Conservation (phyloP, 2,113 vertebrate genomes). For the Crypturellus undulatus region DNA sequence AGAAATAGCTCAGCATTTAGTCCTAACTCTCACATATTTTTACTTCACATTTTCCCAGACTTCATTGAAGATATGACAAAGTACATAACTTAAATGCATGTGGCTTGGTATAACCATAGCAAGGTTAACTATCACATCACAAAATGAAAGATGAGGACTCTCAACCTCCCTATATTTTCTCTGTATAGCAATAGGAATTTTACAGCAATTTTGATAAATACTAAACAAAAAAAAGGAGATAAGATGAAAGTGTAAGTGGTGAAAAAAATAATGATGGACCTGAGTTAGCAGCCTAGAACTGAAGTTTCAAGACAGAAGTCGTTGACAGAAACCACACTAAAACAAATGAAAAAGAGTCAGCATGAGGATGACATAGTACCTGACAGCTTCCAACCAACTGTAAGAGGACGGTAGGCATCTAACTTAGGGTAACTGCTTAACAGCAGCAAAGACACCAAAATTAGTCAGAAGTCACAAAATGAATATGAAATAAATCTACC, state of each 20-base stretch:
- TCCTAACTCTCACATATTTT: accelerated
- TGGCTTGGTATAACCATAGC: not conserved
- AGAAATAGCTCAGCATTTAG: not conserved
- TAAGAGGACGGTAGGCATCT: accelerated
- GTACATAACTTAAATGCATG: not conserved
- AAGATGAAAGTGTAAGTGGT: not conserved
- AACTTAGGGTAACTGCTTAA: not conserved
- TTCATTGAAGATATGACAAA: not conserved
- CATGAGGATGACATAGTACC: not conserved
- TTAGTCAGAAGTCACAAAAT: not conserved
- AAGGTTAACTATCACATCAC: not conserved
- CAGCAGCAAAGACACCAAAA: not conserved
- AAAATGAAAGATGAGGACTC: not conserved
- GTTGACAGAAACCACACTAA: not conserved
- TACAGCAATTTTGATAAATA: not conserved
- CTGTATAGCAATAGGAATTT: not conserved
- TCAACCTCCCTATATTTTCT: not conserved
- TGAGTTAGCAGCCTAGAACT: not conserved
- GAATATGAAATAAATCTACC: not conserved
- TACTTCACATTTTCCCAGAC: not conserved
- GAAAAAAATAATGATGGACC: not conserved
- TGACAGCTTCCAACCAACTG: not conserved
- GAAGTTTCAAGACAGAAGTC: not conserved
- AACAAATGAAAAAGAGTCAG: not conserved
- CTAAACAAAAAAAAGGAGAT: not conserved